Evolutionary conservation across 2,888 invertebrate species (phyloP), one percentile per base, ranked within the genome.

Genomic region (Macaria notata): DNA sequence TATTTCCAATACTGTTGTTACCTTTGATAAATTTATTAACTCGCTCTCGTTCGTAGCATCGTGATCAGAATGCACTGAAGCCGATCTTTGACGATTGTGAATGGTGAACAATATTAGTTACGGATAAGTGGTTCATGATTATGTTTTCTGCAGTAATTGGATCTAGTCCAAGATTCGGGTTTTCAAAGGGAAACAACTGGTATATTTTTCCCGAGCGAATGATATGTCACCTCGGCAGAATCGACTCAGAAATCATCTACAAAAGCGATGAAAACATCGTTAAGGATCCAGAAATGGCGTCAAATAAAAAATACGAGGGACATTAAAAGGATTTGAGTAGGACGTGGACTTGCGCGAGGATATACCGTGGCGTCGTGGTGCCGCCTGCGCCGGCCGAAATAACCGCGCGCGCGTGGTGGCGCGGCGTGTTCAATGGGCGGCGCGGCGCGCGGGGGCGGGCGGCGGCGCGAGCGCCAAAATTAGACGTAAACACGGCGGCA

Each of bases 401-500:
- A 89, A 86, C 84, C 83, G 75, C 84, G 81, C 78, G 85, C 83
- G 86, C 79, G 79, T 38, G 8, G 6, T 8, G 38, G 38, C 38
- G 76, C 79, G 72, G 71, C 75, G 79, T 88, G 80, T 88, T 89
- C 88, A 89, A 89, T 89, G 90, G 85, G 81, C 79, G 79, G 78
- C 69, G 77, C 72, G 76, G 78, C 70, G 79, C 66, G 81, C 74
- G 81, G 81, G 83, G 82, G 83, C 75, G 78, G 77, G 69, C 84
- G 83, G 88, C 85, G 87, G 87, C 88, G 89, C 88, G 88, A 87
- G 83, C 85, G 89, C 90, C 89, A 84, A 86, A 90, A 90, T 90
- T 90, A 90, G 90, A 90, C 88, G 90, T 90, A 90, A 90, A 90
- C 88, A 90, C 84, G 82, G 73, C 80, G 81, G 80, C 82, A 81